Conservation (phyloP, 30 jellyfish, hydroid and myxozoan species). For the Hydractinia symbiolongicarpus region DNA sequence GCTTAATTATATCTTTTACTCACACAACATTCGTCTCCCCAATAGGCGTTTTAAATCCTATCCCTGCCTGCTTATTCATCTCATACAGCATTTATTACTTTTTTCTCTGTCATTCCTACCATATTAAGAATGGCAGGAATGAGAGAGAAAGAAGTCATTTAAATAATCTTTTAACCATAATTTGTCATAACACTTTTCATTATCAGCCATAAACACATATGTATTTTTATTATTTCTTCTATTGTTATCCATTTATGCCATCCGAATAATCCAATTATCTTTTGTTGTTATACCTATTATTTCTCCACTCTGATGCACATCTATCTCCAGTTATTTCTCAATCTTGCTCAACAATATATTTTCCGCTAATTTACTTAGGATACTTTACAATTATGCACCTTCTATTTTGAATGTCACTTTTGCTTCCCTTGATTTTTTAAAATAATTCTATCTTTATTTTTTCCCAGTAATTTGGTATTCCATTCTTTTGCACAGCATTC, state of each 20-base stretch:
- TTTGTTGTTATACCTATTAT: background rate
- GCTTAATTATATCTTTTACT: background rate
- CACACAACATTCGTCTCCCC: background rate
- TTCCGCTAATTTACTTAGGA: constrained; percentile 21
- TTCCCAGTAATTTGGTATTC: constrained; percentile 41
- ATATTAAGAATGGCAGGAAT: too few species aligned
- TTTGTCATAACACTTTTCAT: constrained; percentile 47
- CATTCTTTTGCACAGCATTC: constrained; percentile 7
- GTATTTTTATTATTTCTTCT: constrained; percentile 28
- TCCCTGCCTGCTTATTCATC: background rate
- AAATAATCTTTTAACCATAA: constrained; percentile 40
- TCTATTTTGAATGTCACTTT: constrained; percentile 31
- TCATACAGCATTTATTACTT: too few species aligned
- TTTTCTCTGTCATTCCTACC: too few species aligned
- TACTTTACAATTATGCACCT: constrained; percentile 35
- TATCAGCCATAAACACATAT: constrained; percentile 28
- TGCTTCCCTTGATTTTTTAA: constrained; percentile 35
- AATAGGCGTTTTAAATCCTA: background rate
- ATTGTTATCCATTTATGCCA: constrained; percentile 36
- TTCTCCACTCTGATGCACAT: constrained; percentile 30
- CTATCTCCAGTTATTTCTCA: constrained; percentile 15
- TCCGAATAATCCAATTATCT: constrained; percentile 53
- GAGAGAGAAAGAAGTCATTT: too few species aligned
- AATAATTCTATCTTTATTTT: constrained; percentile 35
- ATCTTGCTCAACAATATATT: constrained; percentile 19